These are phyloP conservation scores for Enteromius mattozi DNA, from an alignment of 2,797 vertebrate species.

Conservation along the genomic window DNA sequence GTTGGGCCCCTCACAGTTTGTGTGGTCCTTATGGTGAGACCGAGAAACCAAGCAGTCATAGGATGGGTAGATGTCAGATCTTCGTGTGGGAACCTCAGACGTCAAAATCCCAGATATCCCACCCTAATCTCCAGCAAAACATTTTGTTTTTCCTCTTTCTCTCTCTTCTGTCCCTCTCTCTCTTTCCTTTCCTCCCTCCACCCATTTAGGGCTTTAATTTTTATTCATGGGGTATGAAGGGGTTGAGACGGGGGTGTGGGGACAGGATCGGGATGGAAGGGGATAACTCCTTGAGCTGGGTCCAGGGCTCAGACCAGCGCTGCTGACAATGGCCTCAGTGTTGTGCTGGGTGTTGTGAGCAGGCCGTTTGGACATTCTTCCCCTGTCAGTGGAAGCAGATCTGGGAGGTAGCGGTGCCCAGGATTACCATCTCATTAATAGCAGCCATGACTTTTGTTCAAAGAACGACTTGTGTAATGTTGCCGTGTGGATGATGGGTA, in stretches of 20 bases:
- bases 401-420: slow-evolving; percentile 99
- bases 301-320: slow-evolving; percentile 89
- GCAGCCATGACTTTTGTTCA: slow-evolving; percentile 99
- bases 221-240: slow-evolving; percentile 85
- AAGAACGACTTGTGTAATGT: slow-evolving; percentile 99
- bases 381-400: slow-evolving; percentile 99
- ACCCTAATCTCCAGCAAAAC: slow-evolving; percentile 76
- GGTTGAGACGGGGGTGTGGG: slow-evolving; percentile 83
- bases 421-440: slow-evolving; percentile 99
- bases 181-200: slow-evolving; percentile 81
- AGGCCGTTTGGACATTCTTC: slow-evolving; percentile 97
- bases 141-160: slow-evolving; percentile 76
- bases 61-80: slow-evolving; percentile 78
- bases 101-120: slow-evolving; percentile 87
- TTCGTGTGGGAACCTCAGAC: slow-evolving; percentile 96
- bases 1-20: slow-evolving; percentile 84
- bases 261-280: slow-evolving; percentile 80
- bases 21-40: slow-evolving; percentile 84
- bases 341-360: slow-evolving; percentile 91
- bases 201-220: slow-evolving; percentile 82
- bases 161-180: slow-evolving; percentile 66
- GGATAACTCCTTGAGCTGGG: slow-evolving; percentile 93
- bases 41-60: slow-evolving; percentile 75
- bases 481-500: slow-evolving; percentile 99
- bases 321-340: slow-evolving; percentile 95